A percentile compares a stretch with the other conserved stretches of the same genome.
These are phyloP conservation scores for Synodontis membranacea DNA, from an alignment of 2,113 vertebrate species.

Conservation along the genomic window DNA sequence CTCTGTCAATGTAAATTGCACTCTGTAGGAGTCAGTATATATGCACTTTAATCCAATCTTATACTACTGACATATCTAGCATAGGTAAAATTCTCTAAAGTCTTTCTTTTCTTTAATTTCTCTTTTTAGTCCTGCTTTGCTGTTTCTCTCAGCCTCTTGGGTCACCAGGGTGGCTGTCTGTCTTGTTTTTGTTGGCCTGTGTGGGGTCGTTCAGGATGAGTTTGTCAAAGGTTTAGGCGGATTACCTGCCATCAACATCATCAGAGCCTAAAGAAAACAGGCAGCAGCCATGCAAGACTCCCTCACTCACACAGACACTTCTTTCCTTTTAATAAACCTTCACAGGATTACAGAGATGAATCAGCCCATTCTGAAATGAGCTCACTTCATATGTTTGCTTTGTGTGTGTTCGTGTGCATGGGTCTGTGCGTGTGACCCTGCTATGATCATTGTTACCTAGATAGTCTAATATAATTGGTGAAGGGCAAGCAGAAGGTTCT, in stretches of 20 bases:
- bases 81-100: not conserved
- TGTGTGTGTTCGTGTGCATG: constrained; percentile 39
- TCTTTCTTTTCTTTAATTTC: not conserved
- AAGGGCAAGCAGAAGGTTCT: constrained; percentile 50
- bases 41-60: not conserved
- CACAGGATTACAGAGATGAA: constrained; percentile 50
- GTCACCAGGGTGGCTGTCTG: constrained; percentile 39
- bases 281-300: constrained; percentile 34
- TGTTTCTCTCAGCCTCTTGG: constrained; percentile 17
- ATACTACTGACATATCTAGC: too few species aligned
- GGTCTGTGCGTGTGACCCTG: constrained; percentile 39
- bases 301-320: constrained; percentile 39
- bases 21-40: constrained; percentile 17
- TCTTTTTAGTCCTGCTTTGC: not conserved
- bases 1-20: constrained; percentile 13
- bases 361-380: constrained; percentile 47
- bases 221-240: constrained; percentile 54
- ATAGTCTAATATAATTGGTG: constrained; percentile 49
- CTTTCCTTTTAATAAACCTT: constrained; percentile 56
- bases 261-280: constrained; percentile 51
- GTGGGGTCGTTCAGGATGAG: constrained; percentile 54
- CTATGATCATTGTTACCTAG: constrained; percentile 40
- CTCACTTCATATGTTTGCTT: constrained; percentile 47
- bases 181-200: constrained; percentile 56
- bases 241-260: constrained; percentile 60